Conservation (phyloP, 1,140 invertebrate genomes). For the Hydropsyche tenuis region DNA sequence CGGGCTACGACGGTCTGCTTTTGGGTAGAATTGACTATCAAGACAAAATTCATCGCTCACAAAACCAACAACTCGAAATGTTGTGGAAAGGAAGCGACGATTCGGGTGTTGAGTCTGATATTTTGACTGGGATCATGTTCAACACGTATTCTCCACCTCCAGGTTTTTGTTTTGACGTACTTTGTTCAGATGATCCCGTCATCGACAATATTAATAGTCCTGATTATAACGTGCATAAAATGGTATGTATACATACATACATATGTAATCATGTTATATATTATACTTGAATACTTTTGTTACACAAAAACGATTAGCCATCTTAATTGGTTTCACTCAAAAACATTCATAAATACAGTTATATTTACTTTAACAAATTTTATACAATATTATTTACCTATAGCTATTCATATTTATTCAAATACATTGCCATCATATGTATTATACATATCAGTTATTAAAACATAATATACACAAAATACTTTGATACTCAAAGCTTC, state of each 20-base stretch:
- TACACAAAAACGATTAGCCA: too few species aligned
- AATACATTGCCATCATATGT: too few species aligned
- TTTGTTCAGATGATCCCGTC: slow-evolving; percentile 73
- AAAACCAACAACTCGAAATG: slow-evolving; percentile 75
- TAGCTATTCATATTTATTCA: too few species aligned
- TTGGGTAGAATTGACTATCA: slow-evolving; percentile 79
- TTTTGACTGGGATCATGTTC: slow-evolving; percentile 61
- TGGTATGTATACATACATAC: slow-evolving; percentile 52
- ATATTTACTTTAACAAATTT: too few species aligned
- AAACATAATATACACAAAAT: too few species aligned
- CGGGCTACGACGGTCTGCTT: slow-evolving; percentile 77
- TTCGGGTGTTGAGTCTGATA: slow-evolving; percentile 55
- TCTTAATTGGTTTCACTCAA: too few species aligned
- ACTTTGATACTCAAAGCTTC: too few species aligned
- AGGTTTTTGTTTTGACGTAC: slow-evolving; percentile 77
- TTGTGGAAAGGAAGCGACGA: slow-evolving; percentile 76
- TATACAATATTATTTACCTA: too few species aligned
- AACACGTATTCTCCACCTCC: slow-evolving; percentile 73
- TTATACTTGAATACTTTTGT: too few species aligned
- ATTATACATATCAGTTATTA: too few species aligned
- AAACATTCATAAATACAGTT: too few species aligned
- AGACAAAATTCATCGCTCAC: slow-evolving; percentile 70
- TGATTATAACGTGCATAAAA: slow-evolving; percentile 63
- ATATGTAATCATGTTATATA: slow-evolving; percentile 48
- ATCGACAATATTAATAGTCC: slow-evolving; percentile 60